Evolutionary conservation across 1,140 invertebrate species (phyloP), one percentile per base, ranked within the genome.

Genomic region (Rhynchophorus ferrugineus): DNA sequence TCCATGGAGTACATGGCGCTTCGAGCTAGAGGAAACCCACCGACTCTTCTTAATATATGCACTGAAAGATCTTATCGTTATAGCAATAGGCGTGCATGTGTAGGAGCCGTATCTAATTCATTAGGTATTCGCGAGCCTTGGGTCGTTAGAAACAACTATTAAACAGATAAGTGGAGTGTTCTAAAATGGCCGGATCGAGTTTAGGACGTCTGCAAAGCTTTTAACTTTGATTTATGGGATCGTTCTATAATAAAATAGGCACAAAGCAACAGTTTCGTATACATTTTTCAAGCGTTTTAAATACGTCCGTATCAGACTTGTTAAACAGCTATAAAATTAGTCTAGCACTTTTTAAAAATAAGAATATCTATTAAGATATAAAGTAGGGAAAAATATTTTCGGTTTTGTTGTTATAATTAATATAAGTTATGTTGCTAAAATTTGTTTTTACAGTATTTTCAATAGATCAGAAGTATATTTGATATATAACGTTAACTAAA

Each of bases 111-210:
- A 45, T 33, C 21, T 29, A 33, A 45, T 33, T 34, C 33, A 35
- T 45, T 34, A 44, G 44, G 22, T 35, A 45, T 17, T 45, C 33
- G 20, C 24, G 17, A 16, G 21, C 33, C 38, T 20, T n/a, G 9
- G 38, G 38, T 41, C 38, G 6, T 45, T 19, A 19, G 7, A 35
- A 45, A 45, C 33, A 35, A 45, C 22, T 50, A 41, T 29, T 19
- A 11, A 29, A 22, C n/a, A 39, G 47, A 24, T 49, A 39, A 49
- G 46, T 29, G 21, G 36, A 49, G 22, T 49, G 38, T 29, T 50
- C 18, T 45, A 29, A 22, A 42, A 38, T 24, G 35, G 17, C 36
- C 19, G 37, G 21, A 24, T 19, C 17, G 11, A 37, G 36, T 29
- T 44, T 16, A 5, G 24, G 11, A 29, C 44, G 33, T 45, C 24